Percentiles rank a stretch among this genome's conserved stretches.
Evolutionary conservation across 2,888 invertebrate genomes (phyloP).

Genomic region (Odontothrips loti): DNA sequence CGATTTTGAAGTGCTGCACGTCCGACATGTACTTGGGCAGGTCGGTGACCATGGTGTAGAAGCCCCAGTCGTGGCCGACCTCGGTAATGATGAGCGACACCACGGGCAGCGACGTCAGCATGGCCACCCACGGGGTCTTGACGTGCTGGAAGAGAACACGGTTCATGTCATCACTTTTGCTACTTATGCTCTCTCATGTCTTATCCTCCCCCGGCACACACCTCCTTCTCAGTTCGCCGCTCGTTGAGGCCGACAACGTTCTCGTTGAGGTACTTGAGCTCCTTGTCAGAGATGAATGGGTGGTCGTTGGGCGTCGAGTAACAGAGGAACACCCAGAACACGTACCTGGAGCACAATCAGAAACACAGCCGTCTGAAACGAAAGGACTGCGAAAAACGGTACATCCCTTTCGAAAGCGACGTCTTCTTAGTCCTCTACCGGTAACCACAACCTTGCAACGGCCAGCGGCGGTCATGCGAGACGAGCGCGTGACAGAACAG

Average conservation of each 20-base stretch:
- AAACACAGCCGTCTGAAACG: background rate
- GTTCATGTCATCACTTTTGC: no score
- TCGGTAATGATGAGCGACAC: slow-evolving; percentile 46
- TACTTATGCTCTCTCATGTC: no score
- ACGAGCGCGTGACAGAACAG: no score
- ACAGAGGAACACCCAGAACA: slow-evolving; percentile 48
- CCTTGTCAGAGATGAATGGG: slow-evolving; percentile 67
- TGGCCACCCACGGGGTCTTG: slow-evolving; percentile 66
- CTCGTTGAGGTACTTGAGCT: slow-evolving; percentile 57
- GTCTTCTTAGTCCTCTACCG: no score
- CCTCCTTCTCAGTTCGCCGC: background rate
- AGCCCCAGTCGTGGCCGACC: slow-evolving; percentile 62
- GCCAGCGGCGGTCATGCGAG: no score
- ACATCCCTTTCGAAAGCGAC: no score
- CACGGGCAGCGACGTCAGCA: slow-evolving; percentile 52
- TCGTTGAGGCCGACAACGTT: background rate
- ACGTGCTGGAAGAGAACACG: slow-evolving; percentile 45
- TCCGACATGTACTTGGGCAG: slow-evolving; percentile 67
- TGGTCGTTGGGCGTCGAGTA: slow-evolving; percentile 61
- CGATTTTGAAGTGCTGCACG: slow-evolving; percentile 61
- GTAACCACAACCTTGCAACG: no score
- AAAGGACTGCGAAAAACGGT: no score
- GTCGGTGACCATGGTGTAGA: slow-evolving; percentile 67
- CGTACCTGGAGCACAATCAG: background rate
- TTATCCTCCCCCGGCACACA: no score